Evolutionary conservation across 1,140 invertebrate genomes (phyloP), one percentile per base, ranked within the genome.

Genomic region (Ceratitis capitata): DNA sequence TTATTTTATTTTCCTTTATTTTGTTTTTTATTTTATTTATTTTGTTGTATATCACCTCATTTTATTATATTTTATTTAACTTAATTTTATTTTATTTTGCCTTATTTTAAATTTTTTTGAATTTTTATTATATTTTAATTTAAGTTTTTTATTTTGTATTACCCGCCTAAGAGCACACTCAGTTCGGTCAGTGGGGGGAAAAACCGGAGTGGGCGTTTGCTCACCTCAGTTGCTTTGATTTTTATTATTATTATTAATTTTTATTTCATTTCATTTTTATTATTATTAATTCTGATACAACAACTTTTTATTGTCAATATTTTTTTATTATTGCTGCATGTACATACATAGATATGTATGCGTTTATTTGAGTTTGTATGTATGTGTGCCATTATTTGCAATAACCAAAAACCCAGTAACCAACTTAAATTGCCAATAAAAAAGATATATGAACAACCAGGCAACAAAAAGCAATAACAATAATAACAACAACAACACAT

Each of bases 401-500:
- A 78, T 78, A 78, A 42, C 39, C 69, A 5, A 78, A 78, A 78
- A 78, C 69, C 69, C 39, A 78, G 69, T 78, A 78, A 78, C 69
- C 69, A 78, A 78, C 69, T 78, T 78, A 23, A 45, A 78, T 42
- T 32, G 69, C 35, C 39, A 45, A 78, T 78, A 45, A 78, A 78
- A 78, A 45, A 42, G 39, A 45, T 78, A 42, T 78, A 78, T 3
- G 39, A 45, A 45, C 39, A 42, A 42, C 23, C 32, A 69, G 10
- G 39, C n/a, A 32, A 83, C 16, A 10, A 26, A 51, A 6, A n/a
- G 53, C 49, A 53, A 83, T 35, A 53, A 53, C 82, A 51, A 83
- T n/a, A 53, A 83, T 5, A 83, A 35, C 26, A 26, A 53, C 26
- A 83, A 53, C 47, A 83, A 56, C 47, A 83, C 26, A 23, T 23